Conservation (phyloP, 23 tunicate genomes). For the Phallusia fumigata region DNA sequence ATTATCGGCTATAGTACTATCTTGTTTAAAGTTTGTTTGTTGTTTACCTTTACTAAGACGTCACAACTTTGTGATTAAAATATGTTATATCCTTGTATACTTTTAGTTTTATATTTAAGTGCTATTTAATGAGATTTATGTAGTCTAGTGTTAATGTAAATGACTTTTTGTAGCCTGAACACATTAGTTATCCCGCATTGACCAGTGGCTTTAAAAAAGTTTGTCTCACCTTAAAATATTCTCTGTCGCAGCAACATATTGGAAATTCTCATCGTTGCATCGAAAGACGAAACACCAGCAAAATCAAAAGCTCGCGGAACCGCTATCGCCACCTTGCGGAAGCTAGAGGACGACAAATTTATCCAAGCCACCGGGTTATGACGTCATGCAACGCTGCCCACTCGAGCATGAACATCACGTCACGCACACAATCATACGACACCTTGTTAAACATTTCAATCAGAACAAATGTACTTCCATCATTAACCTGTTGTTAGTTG, state of each 20-base stretch:
- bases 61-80: no score
- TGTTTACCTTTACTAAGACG: no score
- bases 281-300: slow-evolving; percentile 44
- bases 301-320: slow-evolving; percentile 42
- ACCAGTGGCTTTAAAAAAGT: not conserved
- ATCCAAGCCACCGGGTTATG: slow-evolving; percentile 83
- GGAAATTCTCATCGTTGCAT: slow-evolving; percentile 78
- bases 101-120: no score
- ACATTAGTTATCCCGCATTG: not conserved
- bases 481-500: not conserved
- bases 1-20: no score
- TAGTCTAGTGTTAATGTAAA: no score
- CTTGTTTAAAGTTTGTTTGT: no score
- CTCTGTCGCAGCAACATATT: slow-evolving; percentile 55
- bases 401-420: not conserved
- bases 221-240: not conserved
- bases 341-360: slow-evolving; percentile 82
- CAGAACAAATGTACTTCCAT: not conserved
- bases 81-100: no score
- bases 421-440: slow-evolving; percentile 8
- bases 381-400: not conserved
- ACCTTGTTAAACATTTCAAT: not conserved
- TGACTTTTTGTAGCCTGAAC: not conserved
- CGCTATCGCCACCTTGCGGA: slow-evolving; percentile 48
- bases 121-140: no score